Conservation (phyloP, 2,797 vertebrate genomes). For the Meda fulgida region DNA sequence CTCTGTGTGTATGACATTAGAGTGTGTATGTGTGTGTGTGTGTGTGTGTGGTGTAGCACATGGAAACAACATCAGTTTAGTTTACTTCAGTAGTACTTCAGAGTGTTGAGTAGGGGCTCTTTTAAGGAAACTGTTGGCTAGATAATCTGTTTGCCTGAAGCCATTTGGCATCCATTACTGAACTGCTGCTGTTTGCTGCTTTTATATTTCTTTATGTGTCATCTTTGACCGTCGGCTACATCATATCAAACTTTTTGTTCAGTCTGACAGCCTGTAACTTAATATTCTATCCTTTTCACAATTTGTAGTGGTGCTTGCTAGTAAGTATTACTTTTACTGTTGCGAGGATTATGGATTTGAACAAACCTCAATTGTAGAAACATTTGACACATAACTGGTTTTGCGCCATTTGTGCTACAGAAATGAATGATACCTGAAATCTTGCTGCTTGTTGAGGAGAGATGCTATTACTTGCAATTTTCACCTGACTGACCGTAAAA, state of each 20-base stretch:
- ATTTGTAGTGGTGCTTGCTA: constrained; percentile 5
- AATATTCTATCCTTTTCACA: background rate
- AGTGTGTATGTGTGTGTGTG: background rate
- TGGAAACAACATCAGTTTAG: constrained; percentile 64
- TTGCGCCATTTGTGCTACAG: background rate
- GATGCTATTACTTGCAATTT: constrained; percentile 14
- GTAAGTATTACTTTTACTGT: background rate
- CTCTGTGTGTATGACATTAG: constrained; percentile 69
- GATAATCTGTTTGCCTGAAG: constrained; percentile 31
- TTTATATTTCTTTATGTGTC: constrained; percentile 15
- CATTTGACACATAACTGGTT: background rate
- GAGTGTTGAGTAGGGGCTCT: constrained; percentile 31
- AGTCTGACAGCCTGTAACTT: background rate
- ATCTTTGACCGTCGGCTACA: constrained; percentile 9
- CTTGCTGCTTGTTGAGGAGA: background rate
- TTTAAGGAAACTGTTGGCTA: constrained; percentile 19
- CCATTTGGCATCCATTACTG: constrained; percentile 38
- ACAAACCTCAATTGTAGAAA: background rate
- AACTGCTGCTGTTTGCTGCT: constrained; percentile 36
- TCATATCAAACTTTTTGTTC: constrained; percentile 14
- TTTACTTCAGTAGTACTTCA: constrained; percentile 32
- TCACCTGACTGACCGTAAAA: background rate
- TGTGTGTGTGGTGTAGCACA: constrained; percentile 61
- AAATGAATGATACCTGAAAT: background rate
- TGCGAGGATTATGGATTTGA: background rate